Evolutionary conservation across 2,888 invertebrate genomes (phyloP), one percentile per base, ranked within the genome.

Genomic region (Digitonthophagus gazella): DNA sequence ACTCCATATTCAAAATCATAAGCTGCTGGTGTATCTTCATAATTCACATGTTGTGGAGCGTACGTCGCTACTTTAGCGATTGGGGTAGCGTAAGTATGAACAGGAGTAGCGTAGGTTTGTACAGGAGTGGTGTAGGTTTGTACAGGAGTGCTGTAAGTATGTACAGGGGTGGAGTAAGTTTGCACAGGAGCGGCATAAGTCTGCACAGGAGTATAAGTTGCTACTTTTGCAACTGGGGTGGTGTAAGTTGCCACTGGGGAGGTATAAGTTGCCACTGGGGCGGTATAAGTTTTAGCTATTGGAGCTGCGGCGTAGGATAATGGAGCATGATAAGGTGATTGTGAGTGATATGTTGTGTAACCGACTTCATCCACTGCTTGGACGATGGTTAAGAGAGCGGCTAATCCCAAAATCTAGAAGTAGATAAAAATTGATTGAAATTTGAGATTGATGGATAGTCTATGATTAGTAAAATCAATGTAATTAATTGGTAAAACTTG

Each of bases 1-100:
- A 85, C 84, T 3, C 79, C 75, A 74, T 85, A 85, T 19, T 81
- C 80, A 74, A 84, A 85, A 71, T 83, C 83, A 72, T 85, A 85
- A 67, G 83, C 82, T 19, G 82, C 82, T 67, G 84, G 84, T 0
- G 82, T 83, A 3, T 71, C 74, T 76, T 80, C 78, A 0, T 84
- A 82, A 18, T 75, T 71, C 64, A 76, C 76, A 54, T 76, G 75
- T 64, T 75, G 75, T 65, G 57, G 71, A 14, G 75, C 76, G 28
- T 75, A 71, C 64, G 73, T 69, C 11, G 74, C 67, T 55, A 68
- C 65, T 63, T 64, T 70, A 3, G 68, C 64, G 15, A 65, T 55
- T 16, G 71, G 72, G n/a, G 74, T 72, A 15, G 73, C 72, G 15
- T 69, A 61, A 4, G 71, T 68, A 8, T 71, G 15, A 19, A 72